Percentiles rank a stretch among this genome's conserved stretches.
These are phyloP conservation scores for Hormaphis cornu DNA, from an alignment of 1,140 invertebrate species.

Conservation along the genomic window DNA sequence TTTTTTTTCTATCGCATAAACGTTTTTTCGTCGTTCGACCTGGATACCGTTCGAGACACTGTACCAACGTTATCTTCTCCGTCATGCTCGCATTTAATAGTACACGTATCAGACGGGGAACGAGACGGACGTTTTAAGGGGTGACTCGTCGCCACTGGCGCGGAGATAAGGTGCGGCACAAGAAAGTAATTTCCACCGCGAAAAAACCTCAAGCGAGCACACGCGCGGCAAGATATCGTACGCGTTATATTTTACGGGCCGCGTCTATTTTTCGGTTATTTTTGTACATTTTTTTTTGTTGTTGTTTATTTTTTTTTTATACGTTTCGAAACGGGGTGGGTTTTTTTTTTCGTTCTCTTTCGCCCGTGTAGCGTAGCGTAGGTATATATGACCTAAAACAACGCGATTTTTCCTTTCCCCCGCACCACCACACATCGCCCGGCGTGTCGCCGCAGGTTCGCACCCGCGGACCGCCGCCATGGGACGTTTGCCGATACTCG, in stretches of 20 bases:
- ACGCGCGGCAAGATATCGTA: too few relatives aligned
- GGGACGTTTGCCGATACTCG: slow-evolving; percentile 29
- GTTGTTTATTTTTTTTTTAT: background rate
- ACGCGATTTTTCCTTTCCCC: slow-evolving; percentile 2
- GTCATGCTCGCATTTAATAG: too few relatives aligned
- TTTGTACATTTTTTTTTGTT: slow-evolving; percentile 5
- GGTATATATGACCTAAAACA: slow-evolving; percentile 32
- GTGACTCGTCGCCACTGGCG: background rate
- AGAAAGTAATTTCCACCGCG: background rate
- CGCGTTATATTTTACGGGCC: background rate
- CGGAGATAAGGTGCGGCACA: background rate
- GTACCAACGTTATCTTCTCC: too few relatives aligned
- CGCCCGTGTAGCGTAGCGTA: background rate
- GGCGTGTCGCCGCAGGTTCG: too few relatives aligned
- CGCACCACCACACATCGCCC: background rate
- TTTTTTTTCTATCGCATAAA: too few relatives aligned
- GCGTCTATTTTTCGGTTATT: background rate
- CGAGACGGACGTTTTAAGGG: too few relatives aligned
- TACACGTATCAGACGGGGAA: too few relatives aligned
- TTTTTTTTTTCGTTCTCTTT: background rate
- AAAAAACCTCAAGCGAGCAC: too few relatives aligned
- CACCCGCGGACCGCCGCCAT: background rate
- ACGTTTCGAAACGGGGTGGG: background rate
- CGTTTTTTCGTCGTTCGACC: too few relatives aligned
- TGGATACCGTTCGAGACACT: too few relatives aligned